These are phyloP conservation scores for Corythornis leucogaster DNA, from an alignment of 2,797 vertebrate genomes.

Conservation along the genomic window DNA sequence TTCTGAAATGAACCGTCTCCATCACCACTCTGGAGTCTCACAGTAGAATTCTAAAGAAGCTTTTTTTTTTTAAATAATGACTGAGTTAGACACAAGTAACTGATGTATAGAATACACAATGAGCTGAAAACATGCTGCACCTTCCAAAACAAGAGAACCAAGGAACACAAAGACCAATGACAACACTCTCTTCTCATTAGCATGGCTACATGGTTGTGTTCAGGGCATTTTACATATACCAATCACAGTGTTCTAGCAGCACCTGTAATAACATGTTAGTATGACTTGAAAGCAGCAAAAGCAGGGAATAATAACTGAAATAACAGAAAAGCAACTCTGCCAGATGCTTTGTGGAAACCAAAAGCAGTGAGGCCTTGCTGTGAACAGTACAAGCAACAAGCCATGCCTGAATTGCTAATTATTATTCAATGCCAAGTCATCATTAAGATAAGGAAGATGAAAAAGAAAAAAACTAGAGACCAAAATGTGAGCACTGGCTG, in stretches of 20 bases:
- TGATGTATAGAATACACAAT: neutral
- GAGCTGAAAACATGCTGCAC: neutral
- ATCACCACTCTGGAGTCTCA: neutral
- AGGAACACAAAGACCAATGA: neutral
- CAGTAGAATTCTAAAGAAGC: neutral
- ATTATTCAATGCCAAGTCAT: neutral
- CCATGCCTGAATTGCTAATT: neutral
- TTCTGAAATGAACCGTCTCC: neutral
- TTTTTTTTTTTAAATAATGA: neutral
- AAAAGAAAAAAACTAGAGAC: neutral
- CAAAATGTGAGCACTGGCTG: neutral
- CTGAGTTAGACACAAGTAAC: neutral
- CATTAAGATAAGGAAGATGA: neutral
- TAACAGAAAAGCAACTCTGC: neutral
- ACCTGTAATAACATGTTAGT: neutral
- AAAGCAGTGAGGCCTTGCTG: neutral
- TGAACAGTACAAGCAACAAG: neutral
- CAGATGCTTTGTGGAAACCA: neutral
- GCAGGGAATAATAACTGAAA: neutral
- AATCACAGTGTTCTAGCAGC: neutral
- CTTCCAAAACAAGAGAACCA: neutral
- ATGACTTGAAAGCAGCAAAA: neutral
- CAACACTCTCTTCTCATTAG: neutral
- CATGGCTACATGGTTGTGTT: neutral
- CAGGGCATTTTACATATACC: neutral